A percentile compares a stretch with the other conserved stretches of the same genome.
Evolutionary conservation across 2,113 vertebrate genomes (phyloP).

Genomic region (Entelurus aequoreus): DNA sequence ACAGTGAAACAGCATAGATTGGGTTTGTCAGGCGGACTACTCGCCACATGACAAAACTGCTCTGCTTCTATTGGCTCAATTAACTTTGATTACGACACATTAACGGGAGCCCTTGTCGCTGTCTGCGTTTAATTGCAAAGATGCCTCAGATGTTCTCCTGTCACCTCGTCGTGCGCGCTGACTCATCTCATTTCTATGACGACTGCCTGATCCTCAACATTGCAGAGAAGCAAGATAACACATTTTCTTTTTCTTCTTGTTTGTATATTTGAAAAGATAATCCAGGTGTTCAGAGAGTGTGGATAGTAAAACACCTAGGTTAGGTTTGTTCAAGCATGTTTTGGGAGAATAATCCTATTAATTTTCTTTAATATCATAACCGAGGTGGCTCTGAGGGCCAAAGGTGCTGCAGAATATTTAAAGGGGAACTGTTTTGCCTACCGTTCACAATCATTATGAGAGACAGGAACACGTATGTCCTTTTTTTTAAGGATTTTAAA

Average conservation of each 20-base stretch:
- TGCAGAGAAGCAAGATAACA: slow-evolving; percentile 2
- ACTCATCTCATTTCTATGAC: slow-evolving; percentile 65
- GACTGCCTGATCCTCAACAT: slow-evolving; percentile 39
- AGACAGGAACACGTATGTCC: no score
- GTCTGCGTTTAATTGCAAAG: slow-evolving; percentile 8
- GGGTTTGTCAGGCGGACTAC: not conserved
- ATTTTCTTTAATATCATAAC: no score
- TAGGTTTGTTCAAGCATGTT: not conserved
- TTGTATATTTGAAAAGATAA: not conserved
- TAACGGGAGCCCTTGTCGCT: slow-evolving; percentile 8
- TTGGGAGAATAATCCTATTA: not conserved
- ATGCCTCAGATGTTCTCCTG: slow-evolving; percentile 10
- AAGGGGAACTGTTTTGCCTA: no score
- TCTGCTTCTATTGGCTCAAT: slow-evolving; percentile 1
- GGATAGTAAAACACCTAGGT: not conserved
- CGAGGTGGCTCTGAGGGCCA: no score
- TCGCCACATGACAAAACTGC: not conserved
- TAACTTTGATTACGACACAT: slow-evolving; percentile 5
- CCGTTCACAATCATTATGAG: no score
- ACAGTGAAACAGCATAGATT: not conserved
- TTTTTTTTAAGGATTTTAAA: no score
- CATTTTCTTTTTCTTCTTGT: slow-evolving; percentile 2
- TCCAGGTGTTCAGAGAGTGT: not conserved
- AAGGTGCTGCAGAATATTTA: no score
- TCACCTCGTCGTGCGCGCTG: slow-evolving; percentile 35